Base-by-base conservation (phyloP, 2,888 invertebrate genomes). In the Tenthredo livida region DNA sequence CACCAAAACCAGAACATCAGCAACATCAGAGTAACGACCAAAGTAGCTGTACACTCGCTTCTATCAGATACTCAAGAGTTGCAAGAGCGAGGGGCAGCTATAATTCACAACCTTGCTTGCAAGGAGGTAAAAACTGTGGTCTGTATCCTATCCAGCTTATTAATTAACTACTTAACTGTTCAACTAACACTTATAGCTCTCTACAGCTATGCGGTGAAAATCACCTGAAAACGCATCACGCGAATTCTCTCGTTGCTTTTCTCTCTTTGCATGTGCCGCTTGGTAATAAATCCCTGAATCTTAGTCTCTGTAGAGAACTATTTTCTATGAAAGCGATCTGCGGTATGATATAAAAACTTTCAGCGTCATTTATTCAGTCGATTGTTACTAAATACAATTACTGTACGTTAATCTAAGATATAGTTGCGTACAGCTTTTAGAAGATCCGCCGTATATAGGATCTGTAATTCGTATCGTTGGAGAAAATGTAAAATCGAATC, bases 71-170 rank as follows among this genome's bases (percentile, higher is more conserved):
- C 96, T 85, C 93, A 95, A 21, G 95, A 95, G 88, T 94, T 98
- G 89, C 97, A 97, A 92, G 97, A 97, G 88, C 94, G 96, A 87
- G 98, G 98, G 87, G 96, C 97, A 1, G 97, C 98, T 89, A 96
- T 98, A 88, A 96, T 98, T 89, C 97, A 98, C 94, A 98, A 98
- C 94, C 95, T 98, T 90, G 97, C 98, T 93, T 97, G 97, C 95
- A 98, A 98, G 96, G 98, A 98, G 97, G 98, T 98, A 95, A 98
- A 98, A 96, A 97, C 98, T 94, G 98, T 98, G 97, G 98, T 98
- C 96, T 95, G 97, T 97, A 96, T 96, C 96, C 65, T 80, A 25
- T 83, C 67, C 67, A 83, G 83, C 83, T 83, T 83, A 80, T 80
- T 40, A 67, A 67, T 67, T 67, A 65, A 80, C 80, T 80, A n/a